These are phyloP conservation scores for Onychostoma macrolepis DNA, from an alignment of 2,113 vertebrate species.

Conservation along the genomic window DNA sequence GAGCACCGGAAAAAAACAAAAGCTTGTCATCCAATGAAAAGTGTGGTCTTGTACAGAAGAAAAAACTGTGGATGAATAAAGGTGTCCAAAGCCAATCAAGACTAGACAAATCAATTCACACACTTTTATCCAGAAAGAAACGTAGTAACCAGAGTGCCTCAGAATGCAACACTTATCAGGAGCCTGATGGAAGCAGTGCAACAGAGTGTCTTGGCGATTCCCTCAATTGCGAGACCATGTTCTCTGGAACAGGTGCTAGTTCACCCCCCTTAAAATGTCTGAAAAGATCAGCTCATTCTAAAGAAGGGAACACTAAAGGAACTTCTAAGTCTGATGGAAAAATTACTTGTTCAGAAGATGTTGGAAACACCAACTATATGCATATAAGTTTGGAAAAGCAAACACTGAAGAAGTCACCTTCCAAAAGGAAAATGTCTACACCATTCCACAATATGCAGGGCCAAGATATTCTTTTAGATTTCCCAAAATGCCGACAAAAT, in stretches of 20 bases:
- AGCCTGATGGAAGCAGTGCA: slow-evolving; percentile 75
- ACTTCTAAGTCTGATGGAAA: slow-evolving; percentile 16
- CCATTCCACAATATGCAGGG: slow-evolving; percentile 84
- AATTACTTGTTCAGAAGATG: background rate
- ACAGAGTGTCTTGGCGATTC: slow-evolving; percentile 73
- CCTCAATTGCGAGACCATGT: slow-evolving; percentile 70
- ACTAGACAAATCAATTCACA: slow-evolving; percentile 85
- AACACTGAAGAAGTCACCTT: slow-evolving; percentile 72
- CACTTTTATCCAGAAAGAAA: slow-evolving; percentile 81
- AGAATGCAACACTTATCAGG: slow-evolving; percentile 73
- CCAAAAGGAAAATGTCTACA: slow-evolving; percentile 76
- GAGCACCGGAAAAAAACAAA: slow-evolving; percentile 46
- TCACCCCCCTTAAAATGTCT: slow-evolving; percentile 30
- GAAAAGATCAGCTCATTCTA: slow-evolving; percentile 67
- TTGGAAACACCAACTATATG: slow-evolving; percentile 15
- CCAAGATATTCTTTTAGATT: slow-evolving; percentile 84
- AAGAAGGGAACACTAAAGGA: slow-evolving; percentile 67
- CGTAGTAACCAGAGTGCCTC: slow-evolving; percentile 57
- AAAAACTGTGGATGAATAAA: slow-evolving; percentile 74
- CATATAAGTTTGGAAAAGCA: slow-evolving; percentile 10
- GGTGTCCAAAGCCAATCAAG: slow-evolving; percentile 80
- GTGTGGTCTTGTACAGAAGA: slow-evolving; percentile 83
- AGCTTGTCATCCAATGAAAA: slow-evolving; percentile 71
- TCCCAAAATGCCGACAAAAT: slow-evolving; percentile 83
- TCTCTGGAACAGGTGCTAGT: slow-evolving; percentile 57